These are phyloP conservation scores for Melospiza georgiana DNA, from an alignment of 2,113 vertebrate species.

Conservation along the genomic window DNA sequence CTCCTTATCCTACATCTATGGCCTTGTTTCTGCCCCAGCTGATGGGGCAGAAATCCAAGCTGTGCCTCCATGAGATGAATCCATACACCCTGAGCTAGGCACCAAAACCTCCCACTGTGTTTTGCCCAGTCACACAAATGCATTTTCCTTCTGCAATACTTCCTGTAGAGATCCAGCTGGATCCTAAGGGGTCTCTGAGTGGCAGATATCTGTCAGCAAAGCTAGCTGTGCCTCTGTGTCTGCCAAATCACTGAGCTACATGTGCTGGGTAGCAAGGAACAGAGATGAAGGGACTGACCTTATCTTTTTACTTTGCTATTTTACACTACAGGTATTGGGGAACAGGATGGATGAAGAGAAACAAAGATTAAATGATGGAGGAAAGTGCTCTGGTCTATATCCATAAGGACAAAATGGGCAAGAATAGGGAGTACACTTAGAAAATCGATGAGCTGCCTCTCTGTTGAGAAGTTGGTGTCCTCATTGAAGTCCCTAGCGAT, in stretches of 20 bases:
- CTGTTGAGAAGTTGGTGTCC: neutral
- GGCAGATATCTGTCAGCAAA: neutral
- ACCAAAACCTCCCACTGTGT: neutral
- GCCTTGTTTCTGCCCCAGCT: no score
- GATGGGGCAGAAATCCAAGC: no score
- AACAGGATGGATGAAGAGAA: neutral
- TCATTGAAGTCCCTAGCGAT: neutral
- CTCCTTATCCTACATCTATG: neutral
- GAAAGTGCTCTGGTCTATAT: neutral
- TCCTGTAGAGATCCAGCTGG: neutral
- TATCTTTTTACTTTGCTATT: neutral
- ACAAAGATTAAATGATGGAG: neutral
- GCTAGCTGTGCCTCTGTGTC: neutral
- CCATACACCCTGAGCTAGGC: neutral
- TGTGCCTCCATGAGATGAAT: no score
- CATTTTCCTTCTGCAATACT: neutral
- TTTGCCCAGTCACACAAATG: neutral
- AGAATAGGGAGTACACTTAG: neutral
- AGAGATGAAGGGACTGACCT: neutral
- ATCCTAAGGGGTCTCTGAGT: neutral
- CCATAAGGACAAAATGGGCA: neutral
- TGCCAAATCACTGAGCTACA: neutral
- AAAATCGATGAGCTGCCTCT: neutral
- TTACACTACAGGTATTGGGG: neutral
- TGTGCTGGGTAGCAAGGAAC: neutral